Evolutionary conservation across 2,888 invertebrate genomes (phyloP), one percentile per base, ranked within the genome.

Genomic region (Caenorhabditis doughertyi): DNA sequence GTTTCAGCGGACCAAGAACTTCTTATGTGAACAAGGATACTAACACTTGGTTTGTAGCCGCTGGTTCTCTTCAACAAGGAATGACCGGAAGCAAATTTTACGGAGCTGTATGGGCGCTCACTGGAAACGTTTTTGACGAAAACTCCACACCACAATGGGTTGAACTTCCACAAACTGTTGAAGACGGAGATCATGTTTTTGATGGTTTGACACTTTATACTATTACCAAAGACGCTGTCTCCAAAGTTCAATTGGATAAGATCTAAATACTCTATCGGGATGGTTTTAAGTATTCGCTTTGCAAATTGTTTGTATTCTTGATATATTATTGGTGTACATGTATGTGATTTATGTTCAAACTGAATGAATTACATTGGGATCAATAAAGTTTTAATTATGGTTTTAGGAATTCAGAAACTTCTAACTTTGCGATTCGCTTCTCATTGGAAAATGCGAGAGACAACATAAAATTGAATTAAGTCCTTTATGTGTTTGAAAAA

Each of bases 71-170:
- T 44, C 81, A 71, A 32, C 7, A 53, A 25, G 84, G 84, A 51
- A 85, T 85, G 85, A 67, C 62, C 25, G 84, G 72, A n/a, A 71
- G 73, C 32, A 18, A 32, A n/a, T 81, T 79, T 44, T 76, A 80
- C n/a, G 84, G 84, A n/a, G 60, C 74, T 7, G 82, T 84, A 1
- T 85, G 84, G 84, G 77, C 39, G 1, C 64, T 85, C 55, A 74
- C 62, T 16, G 65, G 65, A 8, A 55, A 79, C 42, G 56, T 87
- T 21, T 65, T 79, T 21, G 44, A 58, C 13, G 71, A 70, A 0
- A 21, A 68, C 5, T 39, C 60, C 1, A 39, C 39, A 3, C 35
- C 68, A n/a, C 25, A 23, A 13, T 77, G 77, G 77, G 68, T 68
- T 9, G 53, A 79, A 29, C 64, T 64, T 21, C 65, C 79, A 58